These are phyloP conservation scores for Himalopsyche kuldschensis DNA, from an alignment of 2,888 invertebrate genomes.

Conservation along the genomic window DNA sequence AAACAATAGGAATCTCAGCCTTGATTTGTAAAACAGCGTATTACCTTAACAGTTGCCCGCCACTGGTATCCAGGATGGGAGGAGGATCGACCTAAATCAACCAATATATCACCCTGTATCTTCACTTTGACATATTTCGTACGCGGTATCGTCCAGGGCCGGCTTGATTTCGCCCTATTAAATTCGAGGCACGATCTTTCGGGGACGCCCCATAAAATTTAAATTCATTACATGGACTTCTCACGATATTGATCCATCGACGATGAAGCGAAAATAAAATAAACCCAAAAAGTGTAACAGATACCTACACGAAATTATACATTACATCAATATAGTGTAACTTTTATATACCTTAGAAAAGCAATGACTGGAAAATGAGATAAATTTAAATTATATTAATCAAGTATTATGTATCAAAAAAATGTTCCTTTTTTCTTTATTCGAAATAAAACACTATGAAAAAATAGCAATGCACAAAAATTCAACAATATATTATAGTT, in stretches of 20 bases:
- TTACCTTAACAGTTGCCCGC: neutral
- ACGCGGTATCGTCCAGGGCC: neutral
- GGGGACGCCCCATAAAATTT: neutral
- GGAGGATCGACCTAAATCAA: neutral
- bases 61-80: neutral
- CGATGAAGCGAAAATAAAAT: neutral
- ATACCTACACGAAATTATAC: neutral
- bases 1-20: no score
- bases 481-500: no score
- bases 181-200: neutral
- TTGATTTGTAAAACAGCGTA: no score
- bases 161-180: neutral
- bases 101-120: neutral
- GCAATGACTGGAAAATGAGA: no score
- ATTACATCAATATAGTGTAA: neutral
- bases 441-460: no score
- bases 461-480: no score
- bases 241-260: neutral
- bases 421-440: no score
- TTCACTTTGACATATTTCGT: neutral
- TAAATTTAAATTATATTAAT: no score
- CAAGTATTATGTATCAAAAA: no score
- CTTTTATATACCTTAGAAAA: no score
- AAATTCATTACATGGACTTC: neutral
- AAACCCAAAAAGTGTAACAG: neutral